Evolutionary conservation across 2,797 vertebrate genomes (phyloP).

Genomic region (Strix occidentalis): DNA sequence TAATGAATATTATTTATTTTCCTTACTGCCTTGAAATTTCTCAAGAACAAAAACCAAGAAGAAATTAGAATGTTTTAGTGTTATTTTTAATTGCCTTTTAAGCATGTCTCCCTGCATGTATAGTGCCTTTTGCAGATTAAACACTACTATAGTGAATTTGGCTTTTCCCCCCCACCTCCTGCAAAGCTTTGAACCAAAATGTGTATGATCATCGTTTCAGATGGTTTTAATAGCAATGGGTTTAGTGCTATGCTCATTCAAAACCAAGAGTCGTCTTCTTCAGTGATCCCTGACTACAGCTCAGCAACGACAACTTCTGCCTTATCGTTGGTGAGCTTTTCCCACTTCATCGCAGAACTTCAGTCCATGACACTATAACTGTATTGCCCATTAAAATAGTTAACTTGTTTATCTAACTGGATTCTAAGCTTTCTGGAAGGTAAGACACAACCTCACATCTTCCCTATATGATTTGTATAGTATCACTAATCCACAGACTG

Average conservation of each 20-base stretch:
- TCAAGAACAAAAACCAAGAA: neutral
- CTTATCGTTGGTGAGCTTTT: neutral
- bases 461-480: accelerated
- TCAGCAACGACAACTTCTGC: neutral
- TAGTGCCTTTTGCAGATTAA: neutral
- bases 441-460: neutral
- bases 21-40: neutral
- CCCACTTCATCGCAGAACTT: neutral
- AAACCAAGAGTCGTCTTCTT: neutral
- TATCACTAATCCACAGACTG: neutral
- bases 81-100: neutral
- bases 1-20: neutral
- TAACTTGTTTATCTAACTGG: neutral
- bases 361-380: neutral
- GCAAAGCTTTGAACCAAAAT: neutral
- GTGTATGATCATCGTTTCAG: neutral
- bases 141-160: neutral
- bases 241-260: neutral
- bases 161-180: neutral
- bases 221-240: neutral
- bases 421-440: neutral
- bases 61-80: neutral
- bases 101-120: neutral
- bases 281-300: neutral
- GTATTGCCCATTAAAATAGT: neutral